These are phyloP conservation scores for Pterois miles DNA, from an alignment of 2,797 vertebrate genomes.

Conservation along the genomic window DNA sequence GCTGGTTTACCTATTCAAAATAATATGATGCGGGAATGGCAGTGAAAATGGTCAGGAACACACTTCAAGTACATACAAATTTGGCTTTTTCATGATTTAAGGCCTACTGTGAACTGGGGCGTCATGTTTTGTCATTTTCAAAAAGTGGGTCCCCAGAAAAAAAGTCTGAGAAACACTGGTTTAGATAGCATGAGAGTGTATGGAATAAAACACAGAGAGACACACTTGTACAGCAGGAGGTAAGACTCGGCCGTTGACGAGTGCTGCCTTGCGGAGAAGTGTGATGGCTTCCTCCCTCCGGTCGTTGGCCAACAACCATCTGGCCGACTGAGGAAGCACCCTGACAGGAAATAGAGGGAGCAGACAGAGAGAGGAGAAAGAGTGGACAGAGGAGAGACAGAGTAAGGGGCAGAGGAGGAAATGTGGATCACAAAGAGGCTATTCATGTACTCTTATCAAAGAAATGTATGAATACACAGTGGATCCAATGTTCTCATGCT, in stretches of 20 bases:
- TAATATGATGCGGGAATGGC: rapidly evolving
- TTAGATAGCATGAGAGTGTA: not conserved
- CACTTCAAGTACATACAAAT: no score
- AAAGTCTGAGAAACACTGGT: not conserved
- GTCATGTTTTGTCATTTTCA: no score
- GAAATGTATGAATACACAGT: constrained; percentile 16
- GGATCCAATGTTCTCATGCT: constrained; percentile 15
- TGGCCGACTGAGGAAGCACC: constrained; percentile 72
- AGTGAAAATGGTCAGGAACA: no score
- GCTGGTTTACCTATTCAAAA: no score
- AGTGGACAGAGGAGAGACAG: not conserved
- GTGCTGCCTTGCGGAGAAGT: constrained; percentile 85
- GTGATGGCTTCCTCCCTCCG: constrained; percentile 85
- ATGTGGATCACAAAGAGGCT: constrained; percentile 11
- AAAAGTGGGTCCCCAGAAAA: not conserved
- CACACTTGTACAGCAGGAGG: constrained; percentile 72
- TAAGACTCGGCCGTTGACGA: constrained; percentile 80
- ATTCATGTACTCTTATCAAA: not conserved
- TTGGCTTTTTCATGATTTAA: no score
- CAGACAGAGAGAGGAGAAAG: not conserved
- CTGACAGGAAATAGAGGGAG: constrained; percentile 36
- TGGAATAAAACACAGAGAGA: not conserved
- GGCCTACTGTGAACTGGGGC: no score
- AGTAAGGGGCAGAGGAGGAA: not conserved
- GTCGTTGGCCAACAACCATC: constrained; percentile 84